These are phyloP conservation scores for Ochropleura leucogaster DNA, from an alignment of 2,888 invertebrate genomes.

Conservation along the genomic window DNA sequence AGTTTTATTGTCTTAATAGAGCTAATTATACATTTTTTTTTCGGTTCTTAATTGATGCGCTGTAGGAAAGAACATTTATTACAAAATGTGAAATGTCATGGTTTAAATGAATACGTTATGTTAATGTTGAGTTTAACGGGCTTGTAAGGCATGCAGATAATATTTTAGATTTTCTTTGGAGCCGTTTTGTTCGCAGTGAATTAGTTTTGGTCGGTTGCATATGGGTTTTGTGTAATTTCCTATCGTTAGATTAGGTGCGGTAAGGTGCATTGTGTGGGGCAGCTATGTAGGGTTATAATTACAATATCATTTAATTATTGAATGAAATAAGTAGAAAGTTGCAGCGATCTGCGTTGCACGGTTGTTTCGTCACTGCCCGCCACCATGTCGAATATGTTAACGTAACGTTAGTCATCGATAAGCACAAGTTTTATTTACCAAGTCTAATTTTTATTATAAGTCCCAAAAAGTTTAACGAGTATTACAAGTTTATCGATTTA, in stretches of 20 bases:
- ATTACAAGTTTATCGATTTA: slow-evolving; percentile 70
- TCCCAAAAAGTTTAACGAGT: slow-evolving; percentile 69
- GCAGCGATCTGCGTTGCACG: slow-evolving; percentile 58
- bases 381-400: slow-evolving; percentile 68
- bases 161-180: slow-evolving; percentile 81
- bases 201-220: slow-evolving; percentile 86
- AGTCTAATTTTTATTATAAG: slow-evolving; percentile 74
- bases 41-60: slow-evolving; percentile 89
- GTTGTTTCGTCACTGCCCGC: slow-evolving; percentile 64
- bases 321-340: slow-evolving; percentile 80
- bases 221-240: slow-evolving; percentile 82
- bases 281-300: slow-evolving; percentile 60
- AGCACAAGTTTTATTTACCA: slow-evolving; percentile 76
- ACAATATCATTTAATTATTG: slow-evolving; percentile 77
- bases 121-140: slow-evolving; percentile 87
- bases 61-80: slow-evolving; percentile 89
- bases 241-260: slow-evolving; percentile 76
- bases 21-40: slow-evolving; percentile 90
- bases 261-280: slow-evolving; percentile 34
- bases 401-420: slow-evolving; percentile 67
- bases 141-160: slow-evolving; percentile 84
- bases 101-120: slow-evolving; percentile 89
- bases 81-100: slow-evolving; percentile 91
- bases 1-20: slow-evolving; percentile 91
- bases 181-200: slow-evolving; percentile 88